Evolutionary conservation across 23 tunicate species (phyloP).

Genomic region (Trididemnum nubilum): DNA sequence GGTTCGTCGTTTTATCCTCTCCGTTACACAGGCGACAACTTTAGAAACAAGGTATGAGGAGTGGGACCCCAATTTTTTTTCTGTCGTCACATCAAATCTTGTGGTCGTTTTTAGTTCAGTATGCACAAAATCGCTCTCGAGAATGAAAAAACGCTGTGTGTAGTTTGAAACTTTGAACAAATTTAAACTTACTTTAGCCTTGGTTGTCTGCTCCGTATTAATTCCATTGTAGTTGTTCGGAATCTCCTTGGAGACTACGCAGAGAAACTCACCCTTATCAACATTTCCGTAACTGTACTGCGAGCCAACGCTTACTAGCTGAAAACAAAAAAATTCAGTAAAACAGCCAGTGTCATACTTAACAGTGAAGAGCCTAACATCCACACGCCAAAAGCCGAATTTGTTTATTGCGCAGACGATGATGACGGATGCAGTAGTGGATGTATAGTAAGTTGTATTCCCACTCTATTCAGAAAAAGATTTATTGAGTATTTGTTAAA

Average conservation of each 20-base stretch:
- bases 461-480: no score
- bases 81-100: background rate
- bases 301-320: slow-evolving; percentile 78
- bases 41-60: background rate
- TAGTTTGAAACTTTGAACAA: background rate
- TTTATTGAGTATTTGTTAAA: no score
- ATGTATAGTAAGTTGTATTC: no score
- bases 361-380: no score
- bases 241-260: slow-evolving; percentile 87
- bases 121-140: no score
- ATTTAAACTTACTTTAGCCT: slow-evolving; percentile 60
- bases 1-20: no score
- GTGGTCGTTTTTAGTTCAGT: no score
- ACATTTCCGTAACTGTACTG: slow-evolving; percentile 69
- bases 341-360: no score
- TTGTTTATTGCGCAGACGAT: no score
- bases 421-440: no score
- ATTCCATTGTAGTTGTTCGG: slow-evolving; percentile 54
- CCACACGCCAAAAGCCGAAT: no score
- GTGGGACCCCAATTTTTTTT: background rate
- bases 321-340: no score
- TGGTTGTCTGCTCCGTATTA: slow-evolving; percentile 66
- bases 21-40: background rate
- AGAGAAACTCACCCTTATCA: slow-evolving; percentile 83
- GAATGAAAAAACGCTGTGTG: background rate